These are phyloP conservation scores for Rapana venosa DNA, from an alignment of 2,888 invertebrate genomes.

Conservation along the genomic window DNA sequence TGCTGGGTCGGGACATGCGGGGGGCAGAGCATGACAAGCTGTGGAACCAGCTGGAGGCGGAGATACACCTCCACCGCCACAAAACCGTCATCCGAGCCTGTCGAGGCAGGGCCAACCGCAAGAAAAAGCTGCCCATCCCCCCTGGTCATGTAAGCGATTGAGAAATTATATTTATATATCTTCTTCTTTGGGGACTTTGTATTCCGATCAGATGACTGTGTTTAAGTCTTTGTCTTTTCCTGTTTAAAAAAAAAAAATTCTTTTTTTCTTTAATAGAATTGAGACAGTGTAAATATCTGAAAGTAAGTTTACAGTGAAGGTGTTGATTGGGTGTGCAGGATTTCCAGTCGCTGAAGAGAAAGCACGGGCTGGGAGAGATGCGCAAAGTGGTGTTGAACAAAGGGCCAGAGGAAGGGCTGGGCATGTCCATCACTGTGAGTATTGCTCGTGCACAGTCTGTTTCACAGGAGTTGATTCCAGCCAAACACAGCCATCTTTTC, in stretches of 20 bases:
- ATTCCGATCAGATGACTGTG: too few species aligned
- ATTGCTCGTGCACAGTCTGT: neutral
- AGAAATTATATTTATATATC: neutral
- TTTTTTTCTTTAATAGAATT: too few species aligned
- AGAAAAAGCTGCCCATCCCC: constrained; percentile 74
- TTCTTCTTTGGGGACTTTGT: too few species aligned
- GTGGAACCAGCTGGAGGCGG: constrained; percentile 90
- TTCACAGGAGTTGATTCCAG: too few species aligned
- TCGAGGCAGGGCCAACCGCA: constrained; percentile 76
- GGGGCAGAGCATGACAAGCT: constrained; percentile 88
- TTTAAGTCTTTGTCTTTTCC: too few species aligned
- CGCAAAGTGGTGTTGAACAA: constrained; percentile 84
- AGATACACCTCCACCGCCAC: constrained; percentile 90
- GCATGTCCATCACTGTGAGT: constrained; percentile 89
- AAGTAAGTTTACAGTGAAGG: neutral
- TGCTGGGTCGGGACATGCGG: constrained; percentile 88
- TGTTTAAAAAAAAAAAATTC: too few species aligned
- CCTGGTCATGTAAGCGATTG: constrained; percentile 74
- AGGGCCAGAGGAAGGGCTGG: constrained; percentile 88
- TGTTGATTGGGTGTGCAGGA: constrained; percentile 65
- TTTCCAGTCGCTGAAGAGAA: constrained; percentile 71
- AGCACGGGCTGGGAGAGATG: constrained; percentile 79
- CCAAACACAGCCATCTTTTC: too few species aligned
- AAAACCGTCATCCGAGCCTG: constrained; percentile 86
- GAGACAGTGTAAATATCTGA: too few species aligned